Percentiles rank a stretch among this genome's conserved stretches.
These are phyloP conservation scores for Zhengitettix transpicula DNA, from an alignment of 2,888 invertebrate genomes.

Conservation along the genomic window DNA sequence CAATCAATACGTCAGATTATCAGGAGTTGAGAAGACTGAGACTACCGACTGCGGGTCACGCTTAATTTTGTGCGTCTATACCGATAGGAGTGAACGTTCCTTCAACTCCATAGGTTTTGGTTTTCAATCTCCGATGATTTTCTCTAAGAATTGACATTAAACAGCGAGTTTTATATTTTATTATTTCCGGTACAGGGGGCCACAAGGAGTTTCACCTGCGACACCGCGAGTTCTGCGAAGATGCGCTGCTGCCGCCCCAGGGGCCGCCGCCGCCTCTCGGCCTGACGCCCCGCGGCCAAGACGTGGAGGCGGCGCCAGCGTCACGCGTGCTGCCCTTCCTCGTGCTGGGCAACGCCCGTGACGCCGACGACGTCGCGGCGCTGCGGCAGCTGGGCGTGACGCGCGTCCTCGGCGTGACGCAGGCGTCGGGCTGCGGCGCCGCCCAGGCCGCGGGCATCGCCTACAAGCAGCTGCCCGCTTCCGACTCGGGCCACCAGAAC, in stretches of 20 bases:
- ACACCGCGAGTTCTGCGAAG: conserved; percentile 56
- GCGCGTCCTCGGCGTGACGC: conserved; percentile 67
- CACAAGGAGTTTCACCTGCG: conserved; percentile 53
- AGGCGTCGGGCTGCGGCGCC: conserved; percentile 55
- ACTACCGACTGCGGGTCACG: no score
- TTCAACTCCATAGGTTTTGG: no score
- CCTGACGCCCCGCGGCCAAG: conserved; percentile 20
- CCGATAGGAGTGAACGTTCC: no score
- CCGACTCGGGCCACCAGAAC: conserved; percentile 71
- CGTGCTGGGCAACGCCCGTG: conserved; percentile 65
- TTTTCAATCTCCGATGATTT: no score
- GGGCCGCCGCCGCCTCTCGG: conserved; percentile 10
- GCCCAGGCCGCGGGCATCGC: conserved; percentile 47
- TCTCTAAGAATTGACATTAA: no score
- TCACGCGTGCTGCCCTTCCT: conserved; percentile 65
- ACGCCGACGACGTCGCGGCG: conserved; percentile 54
- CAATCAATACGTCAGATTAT: no score
- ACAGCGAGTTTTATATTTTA: neutral
- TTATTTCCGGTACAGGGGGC: conserved; percentile 35
- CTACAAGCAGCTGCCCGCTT: conserved; percentile 65
- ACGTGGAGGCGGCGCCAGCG: conserved; percentile 58
- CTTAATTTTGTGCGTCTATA: no score
- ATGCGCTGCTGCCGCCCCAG: conserved; percentile 20
- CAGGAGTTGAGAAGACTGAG: no score
- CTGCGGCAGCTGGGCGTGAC: conserved; percentile 50